phyloP scores from a whole-genome alignment of 2,113 vertebrate genomes.

The Noctilio leporinus region DNA sequence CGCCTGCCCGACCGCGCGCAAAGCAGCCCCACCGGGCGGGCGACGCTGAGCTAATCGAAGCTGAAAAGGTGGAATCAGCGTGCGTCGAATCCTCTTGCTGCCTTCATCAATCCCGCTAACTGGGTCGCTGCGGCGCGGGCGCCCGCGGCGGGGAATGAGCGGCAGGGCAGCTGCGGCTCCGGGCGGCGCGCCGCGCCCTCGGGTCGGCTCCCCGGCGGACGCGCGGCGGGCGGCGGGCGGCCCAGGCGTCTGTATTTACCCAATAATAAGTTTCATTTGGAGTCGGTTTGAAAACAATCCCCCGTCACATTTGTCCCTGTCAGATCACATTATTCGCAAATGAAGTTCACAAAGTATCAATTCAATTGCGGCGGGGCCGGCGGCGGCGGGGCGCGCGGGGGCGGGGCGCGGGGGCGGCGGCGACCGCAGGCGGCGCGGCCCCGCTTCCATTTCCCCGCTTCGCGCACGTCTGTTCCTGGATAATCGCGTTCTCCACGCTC shows the following conservation, averaged over 20 bases:
- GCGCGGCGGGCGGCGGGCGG: no score
- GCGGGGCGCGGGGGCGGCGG: slow-evolving; percentile 94
- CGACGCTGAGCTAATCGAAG: slow-evolving; percentile 99
- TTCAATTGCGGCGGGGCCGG: slow-evolving; percentile 94
- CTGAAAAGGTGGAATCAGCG: slow-evolving; percentile 99
- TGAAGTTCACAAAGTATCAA: slow-evolving; percentile 99
- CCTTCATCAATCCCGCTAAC: slow-evolving; percentile 99
- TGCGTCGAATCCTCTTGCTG: slow-evolving; percentile 95
- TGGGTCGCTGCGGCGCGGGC: no score
- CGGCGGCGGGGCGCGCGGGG: slow-evolving; percentile 89
- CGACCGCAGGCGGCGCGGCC: slow-evolving; percentile 95
- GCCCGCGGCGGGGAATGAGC: no score
- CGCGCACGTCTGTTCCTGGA: slow-evolving; percentile 89
- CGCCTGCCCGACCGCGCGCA: slow-evolving; percentile 46
- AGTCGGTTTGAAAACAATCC: slow-evolving; percentile 98
- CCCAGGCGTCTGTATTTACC: slow-evolving; percentile 96
- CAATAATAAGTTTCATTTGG: slow-evolving; percentile 99
- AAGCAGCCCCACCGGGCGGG: slow-evolving; percentile 92
- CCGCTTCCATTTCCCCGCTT: slow-evolving; percentile 97
- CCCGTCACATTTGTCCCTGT: slow-evolving; percentile 99
- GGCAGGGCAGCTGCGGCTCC: no score
- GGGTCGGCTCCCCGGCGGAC: no score
- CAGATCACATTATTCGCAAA: slow-evolving; percentile 99
- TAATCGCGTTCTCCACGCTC: slow-evolving; percentile 88
- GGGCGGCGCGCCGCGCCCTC: no score